A percentile compares a stretch with the other conserved stretches of the same genome.
These are phyloP conservation scores for Coilia nasus DNA, from an alignment of 2,797 vertebrate species.

Conservation along the genomic window DNA sequence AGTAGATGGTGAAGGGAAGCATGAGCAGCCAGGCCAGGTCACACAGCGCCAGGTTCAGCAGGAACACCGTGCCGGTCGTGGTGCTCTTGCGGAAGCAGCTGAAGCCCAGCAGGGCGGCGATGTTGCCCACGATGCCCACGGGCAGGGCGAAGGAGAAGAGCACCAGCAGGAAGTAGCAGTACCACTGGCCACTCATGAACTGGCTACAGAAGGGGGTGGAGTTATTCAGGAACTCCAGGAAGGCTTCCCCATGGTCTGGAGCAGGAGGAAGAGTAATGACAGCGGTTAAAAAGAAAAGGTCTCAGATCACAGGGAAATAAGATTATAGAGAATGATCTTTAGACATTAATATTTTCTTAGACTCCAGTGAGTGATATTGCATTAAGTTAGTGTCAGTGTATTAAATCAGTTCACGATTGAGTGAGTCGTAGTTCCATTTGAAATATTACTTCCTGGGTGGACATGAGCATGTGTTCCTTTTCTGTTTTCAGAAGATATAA, in stretches of 20 bases:
- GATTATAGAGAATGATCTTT: neutral
- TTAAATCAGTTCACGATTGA: neutral
- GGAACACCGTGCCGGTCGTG: constrained; percentile 73
- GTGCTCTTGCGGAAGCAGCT: constrained; percentile 64
- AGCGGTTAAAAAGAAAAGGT: no score
- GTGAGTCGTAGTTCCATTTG: neutral
- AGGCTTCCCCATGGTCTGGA: constrained; percentile 47
- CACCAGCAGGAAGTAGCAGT: constrained; percentile 74
- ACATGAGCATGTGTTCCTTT: neutral
- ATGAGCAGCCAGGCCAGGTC: constrained; percentile 79
- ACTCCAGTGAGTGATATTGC: neutral
- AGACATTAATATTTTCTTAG: neutral
- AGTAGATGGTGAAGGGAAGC: constrained; percentile 75
- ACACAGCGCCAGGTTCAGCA: constrained; percentile 79
- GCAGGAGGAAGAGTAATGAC: neutral
- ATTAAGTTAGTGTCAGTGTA: neutral
- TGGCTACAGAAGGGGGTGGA: constrained; percentile 66
- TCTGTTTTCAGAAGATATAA: neutral
- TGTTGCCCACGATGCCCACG: constrained; percentile 77
- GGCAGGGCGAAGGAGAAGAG: constrained; percentile 70
- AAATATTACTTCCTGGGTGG: neutral
- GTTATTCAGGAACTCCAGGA: constrained; percentile 61
- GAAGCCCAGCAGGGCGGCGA: constrained; percentile 72
- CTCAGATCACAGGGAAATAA: no score
- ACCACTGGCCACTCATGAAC: constrained; percentile 67